phyloP scores from a whole-genome alignment of 2,797 vertebrate genomes.

The Enteromius thamalakanensis region DNA sequence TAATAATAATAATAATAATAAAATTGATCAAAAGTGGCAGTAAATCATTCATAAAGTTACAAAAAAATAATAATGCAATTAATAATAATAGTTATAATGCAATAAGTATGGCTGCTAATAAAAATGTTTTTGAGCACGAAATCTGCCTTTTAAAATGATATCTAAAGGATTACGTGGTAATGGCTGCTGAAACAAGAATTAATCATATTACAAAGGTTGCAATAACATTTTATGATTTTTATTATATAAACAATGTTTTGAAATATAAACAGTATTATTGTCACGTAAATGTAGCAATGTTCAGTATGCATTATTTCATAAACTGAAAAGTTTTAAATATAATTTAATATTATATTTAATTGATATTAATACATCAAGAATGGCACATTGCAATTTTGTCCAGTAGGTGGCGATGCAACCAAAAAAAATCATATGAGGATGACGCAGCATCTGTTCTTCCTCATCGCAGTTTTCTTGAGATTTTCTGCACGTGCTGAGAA shows the following conservation, averaged over 20 bases:
- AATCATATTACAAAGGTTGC: not conserved
- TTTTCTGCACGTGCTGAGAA: not conserved
- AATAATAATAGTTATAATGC: not conserved
- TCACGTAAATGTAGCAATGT: not conserved
- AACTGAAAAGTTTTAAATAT: not conserved
- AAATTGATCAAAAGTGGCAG: no score
- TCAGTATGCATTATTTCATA: not conserved
- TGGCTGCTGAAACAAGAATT: no score
- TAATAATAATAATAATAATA: not conserved
- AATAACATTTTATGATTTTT: not conserved
- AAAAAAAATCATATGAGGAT: constrained; percentile 5
- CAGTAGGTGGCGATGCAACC: constrained; percentile 35
- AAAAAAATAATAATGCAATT: not conserved
- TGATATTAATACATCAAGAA: not conserved
- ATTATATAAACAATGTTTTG: not conserved
- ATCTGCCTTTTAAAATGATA: not conserved
- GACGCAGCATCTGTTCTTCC: constrained; percentile 43
- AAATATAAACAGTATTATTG: not conserved
- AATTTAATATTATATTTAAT: not conserved
- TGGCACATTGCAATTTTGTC: not conserved
- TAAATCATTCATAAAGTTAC: not conserved
- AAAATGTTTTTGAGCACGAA: not conserved
- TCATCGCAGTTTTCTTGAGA: not conserved
- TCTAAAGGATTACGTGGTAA: no score
- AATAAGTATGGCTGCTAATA: not conserved